phyloP scores from a whole-genome alignment of 2,113 vertebrate species.

The Melozone crissalis region DNA sequence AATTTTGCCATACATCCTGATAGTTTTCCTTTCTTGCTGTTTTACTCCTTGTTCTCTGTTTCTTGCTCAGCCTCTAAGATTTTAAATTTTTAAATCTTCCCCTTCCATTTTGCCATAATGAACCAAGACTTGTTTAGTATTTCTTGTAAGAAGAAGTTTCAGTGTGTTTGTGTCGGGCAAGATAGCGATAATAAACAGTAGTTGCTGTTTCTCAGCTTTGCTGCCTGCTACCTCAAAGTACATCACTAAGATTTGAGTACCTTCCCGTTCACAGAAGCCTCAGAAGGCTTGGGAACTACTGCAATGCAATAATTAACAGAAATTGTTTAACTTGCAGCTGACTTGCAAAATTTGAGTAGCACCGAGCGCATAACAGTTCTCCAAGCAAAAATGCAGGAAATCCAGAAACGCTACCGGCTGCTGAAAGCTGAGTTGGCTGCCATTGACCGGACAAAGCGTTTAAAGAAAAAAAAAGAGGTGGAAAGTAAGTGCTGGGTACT shows the following conservation, averaged over 20 bases:
- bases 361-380: constrained; percentile 90
- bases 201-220: not conserved
- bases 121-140: not conserved
- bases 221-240: not conserved
- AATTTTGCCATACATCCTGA: not conserved
- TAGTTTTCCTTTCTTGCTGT: not conserved
- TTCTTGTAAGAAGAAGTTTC: not conserved
- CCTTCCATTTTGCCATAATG: not conserved
- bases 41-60: not conserved
- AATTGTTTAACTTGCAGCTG: constrained; percentile 76
- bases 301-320: constrained; percentile 4
- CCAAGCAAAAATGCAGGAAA: constrained; percentile 95
- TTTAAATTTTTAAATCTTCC: not conserved
- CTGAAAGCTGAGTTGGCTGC: constrained; percentile 97
- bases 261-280: not conserved
- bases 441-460: constrained; percentile 90
- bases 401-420: constrained; percentile 92
- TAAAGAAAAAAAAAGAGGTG: constrained; percentile 91
- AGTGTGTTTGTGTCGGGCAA: not conserved
- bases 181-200: not conserved
- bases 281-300: not conserved
- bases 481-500: constrained; percentile 86
- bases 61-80: not conserved
- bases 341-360: constrained; percentile 92
- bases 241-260: not conserved